These are phyloP conservation scores for Stigmatopora argus DNA, from an alignment of 2,113 vertebrate genomes.

Conservation along the genomic window DNA sequence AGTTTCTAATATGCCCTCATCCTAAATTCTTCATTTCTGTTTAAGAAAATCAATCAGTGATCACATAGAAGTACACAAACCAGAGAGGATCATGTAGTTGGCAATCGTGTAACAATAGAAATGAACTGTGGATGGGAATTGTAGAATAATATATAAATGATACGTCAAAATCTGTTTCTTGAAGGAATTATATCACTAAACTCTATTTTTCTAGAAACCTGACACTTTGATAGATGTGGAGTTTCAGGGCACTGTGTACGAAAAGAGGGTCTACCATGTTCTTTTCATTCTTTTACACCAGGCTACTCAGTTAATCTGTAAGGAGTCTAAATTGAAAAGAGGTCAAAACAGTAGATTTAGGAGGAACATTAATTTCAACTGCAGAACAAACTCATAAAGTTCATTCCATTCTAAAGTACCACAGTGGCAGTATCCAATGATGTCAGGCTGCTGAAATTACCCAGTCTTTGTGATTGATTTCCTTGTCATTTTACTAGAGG, in stretches of 20 bases:
- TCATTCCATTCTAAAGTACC: background rate
- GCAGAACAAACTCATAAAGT: background rate
- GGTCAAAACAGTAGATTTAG: background rate
- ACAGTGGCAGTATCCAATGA: background rate
- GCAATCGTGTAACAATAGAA: too few species aligned
- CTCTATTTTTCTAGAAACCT: too few species aligned
- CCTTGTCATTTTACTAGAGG: constrained; percentile 6
- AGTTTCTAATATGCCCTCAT: constrained; percentile 45
- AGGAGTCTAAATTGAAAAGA: background rate
- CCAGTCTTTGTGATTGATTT: constrained; percentile 22
- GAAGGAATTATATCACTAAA: too few species aligned
- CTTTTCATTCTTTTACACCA: constrained; percentile 12
- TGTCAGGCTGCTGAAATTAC: background rate
- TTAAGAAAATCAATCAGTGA: constrained; percentile 21
- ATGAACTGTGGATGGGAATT: too few species aligned
- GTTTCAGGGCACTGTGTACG: too few species aligned
- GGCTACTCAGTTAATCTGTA: background rate
- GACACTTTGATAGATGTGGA: too few species aligned
- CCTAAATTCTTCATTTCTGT: background rate
- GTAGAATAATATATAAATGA: too few species aligned
- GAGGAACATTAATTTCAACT: background rate
- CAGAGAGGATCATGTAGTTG: too few species aligned
- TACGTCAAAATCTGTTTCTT: too few species aligned
- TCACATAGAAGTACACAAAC: too few species aligned
- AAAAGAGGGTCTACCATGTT: constrained; percentile 8